These are phyloP conservation scores for Zaprionus bogoriensis DNA, from an alignment of 2,888 invertebrate genomes.

Conservation along the genomic window DNA sequence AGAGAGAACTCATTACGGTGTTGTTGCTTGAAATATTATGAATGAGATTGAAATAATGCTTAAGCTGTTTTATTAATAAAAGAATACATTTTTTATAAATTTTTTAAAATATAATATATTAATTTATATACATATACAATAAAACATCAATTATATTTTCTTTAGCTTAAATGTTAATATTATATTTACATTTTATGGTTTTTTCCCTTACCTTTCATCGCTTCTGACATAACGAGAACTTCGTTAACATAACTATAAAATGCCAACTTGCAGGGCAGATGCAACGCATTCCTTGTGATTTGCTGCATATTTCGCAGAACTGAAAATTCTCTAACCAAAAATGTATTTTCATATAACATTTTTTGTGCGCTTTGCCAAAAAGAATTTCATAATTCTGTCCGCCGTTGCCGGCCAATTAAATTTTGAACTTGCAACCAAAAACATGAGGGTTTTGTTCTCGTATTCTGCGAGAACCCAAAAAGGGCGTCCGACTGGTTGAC, in stretches of 20 bases:
- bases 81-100: no score
- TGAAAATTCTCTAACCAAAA: conserved; percentile 10
- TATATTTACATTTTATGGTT: no score
- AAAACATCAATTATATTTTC: no score
- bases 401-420: conserved; percentile 59
- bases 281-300: not conserved
- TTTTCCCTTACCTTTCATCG: no score
- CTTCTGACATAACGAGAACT: no score
- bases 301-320: not conserved
- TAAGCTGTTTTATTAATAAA: not conserved
- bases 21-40: not conserved
- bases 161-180: no score
- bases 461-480: not conserved
- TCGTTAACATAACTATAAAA: no score
- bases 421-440: conserved; percentile 47
- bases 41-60: not conserved
- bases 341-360: conserved; percentile 5
- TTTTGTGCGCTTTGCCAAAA: conserved; percentile 16
- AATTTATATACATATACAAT: no score
- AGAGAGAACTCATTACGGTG: not conserved
- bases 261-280: not conserved
- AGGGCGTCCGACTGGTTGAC: conserved; percentile 5
- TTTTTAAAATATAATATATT: no score
- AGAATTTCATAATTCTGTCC: conserved; percentile 65
- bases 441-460: not conserved